Conservation (phyloP, 2,113 vertebrate species). For the Aphyosemion australe region DNA sequence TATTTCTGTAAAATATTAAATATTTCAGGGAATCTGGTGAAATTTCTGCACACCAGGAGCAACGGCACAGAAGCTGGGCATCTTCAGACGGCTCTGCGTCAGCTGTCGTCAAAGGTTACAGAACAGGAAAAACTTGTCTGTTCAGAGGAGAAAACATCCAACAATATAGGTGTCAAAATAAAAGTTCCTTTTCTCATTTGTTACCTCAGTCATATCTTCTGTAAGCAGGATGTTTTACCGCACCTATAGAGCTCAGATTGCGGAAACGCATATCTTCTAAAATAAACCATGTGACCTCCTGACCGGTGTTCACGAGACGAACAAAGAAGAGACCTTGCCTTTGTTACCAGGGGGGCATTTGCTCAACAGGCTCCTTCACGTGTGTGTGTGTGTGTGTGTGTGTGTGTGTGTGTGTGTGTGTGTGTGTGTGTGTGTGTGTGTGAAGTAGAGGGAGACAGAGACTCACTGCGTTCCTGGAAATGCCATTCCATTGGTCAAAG, state of each 20-base stretch:
- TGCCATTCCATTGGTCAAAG: constrained; percentile 72
- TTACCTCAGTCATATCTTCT: too few species aligned
- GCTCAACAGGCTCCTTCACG: constrained; percentile 51
- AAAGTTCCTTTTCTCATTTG: too few species aligned
- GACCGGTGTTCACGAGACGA: constrained; percentile 35
- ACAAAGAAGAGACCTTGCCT: constrained; percentile 45
- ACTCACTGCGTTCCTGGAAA: constrained; percentile 54
- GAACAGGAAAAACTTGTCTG: too few species aligned
- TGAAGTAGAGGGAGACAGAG: constrained; percentile 33
- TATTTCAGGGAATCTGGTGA: background rate
- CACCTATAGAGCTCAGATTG: background rate
- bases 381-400: constrained; percentile 1
- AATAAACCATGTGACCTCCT: constrained; percentile 36
- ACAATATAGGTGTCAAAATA: too few species aligned
- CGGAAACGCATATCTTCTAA: constrained; percentile 19
- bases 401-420: constrained; percentile 5
- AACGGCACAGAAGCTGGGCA: too few species aligned
- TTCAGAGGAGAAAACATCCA: too few species aligned
- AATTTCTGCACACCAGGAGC: background rate
- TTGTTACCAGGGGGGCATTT: constrained; percentile 53
- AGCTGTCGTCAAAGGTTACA: too few species aligned
- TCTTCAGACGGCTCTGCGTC: too few species aligned
- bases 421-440: constrained; percentile 3
- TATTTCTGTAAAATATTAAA: background rate
- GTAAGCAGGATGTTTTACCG: too few species aligned